Conservation (phyloP, 2,797 vertebrate genomes). For the Coilia nasus region DNA sequence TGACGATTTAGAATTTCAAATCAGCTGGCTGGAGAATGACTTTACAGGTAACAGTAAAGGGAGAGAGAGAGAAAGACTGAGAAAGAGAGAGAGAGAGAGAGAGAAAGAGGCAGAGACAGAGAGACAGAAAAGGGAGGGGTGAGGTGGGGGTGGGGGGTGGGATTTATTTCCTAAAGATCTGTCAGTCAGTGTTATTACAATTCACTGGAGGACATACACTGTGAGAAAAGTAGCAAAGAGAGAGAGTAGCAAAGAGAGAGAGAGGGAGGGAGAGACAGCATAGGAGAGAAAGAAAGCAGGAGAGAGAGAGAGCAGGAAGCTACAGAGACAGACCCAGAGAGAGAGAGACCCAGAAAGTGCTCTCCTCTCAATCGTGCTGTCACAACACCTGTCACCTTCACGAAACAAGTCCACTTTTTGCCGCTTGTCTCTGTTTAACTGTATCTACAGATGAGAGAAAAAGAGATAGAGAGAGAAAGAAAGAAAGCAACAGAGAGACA, state of each 20-base stretch:
- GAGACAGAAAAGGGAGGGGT: constrained; percentile 4
- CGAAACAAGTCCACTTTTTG: not conserved
- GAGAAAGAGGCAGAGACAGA: not conserved
- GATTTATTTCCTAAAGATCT: not conserved
- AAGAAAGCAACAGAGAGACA: not conserved
- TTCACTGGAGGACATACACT: constrained; percentile 56
- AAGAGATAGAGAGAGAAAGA: not conserved
- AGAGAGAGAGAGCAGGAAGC: not conserved
- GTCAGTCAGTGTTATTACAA: constrained; percentile 18
- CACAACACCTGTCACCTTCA: constrained; percentile 25
- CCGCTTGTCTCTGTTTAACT: not conserved
- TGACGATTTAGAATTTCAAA: not conserved
- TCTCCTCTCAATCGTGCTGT: constrained; percentile 14
- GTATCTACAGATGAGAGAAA: not conserved
- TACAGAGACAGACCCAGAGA: constrained; percentile 12
- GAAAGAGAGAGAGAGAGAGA: too few relatives aligned
- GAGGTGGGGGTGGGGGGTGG: too few relatives aligned
- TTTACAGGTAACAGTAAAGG: not conserved
- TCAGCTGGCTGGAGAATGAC: not conserved
- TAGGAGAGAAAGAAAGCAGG: not conserved
- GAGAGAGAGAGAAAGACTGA: not conserved
- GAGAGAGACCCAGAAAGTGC: constrained; percentile 1
- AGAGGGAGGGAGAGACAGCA: not conserved
- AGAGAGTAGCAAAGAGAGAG: not conserved
- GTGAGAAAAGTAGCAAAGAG: constrained; percentile 53